Evolutionary conservation across 2,797 vertebrate genomes (phyloP), one percentile per base, ranked within the genome.

Genomic region (Acipenser transmontanus): DNA sequence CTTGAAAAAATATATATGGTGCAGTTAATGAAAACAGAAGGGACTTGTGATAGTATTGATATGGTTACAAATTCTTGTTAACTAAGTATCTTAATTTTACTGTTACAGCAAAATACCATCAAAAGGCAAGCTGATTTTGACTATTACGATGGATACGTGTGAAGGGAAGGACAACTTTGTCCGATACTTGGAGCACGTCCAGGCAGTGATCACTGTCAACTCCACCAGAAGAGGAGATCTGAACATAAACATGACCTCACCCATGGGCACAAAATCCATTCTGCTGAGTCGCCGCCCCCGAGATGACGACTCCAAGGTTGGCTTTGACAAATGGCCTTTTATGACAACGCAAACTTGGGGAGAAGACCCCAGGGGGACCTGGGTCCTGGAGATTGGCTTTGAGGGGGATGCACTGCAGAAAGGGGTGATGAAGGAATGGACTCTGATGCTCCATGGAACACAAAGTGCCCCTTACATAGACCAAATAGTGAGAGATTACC

Each of bases 331-430:
- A 76, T 99, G 97, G 97, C 97, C 97, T 80, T 99, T 98, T 86
- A 99, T 99, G 97, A 99, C 97, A 69, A 96, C 94, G 20, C 97
- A 99, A 81, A 95, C 95, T 5, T 99, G 97, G 97, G 97, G 97
- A n/a, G 97, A 99, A 84, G 97, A 99, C 61, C 96, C 97, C 17
- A 89, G 96, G 13, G 97, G 97, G 68, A 93, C 89, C 78, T 99
- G 97, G 97, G 85, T 89, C 68, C 87, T 99, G 64, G 97, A 99
- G 83, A 86, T 95, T 63, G 93, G 95, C 50, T 99, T 99, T 81
- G 85, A 88, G 0, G 92, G 94, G 7, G 87, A 88, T 0, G 69
- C 87, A 57, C 87, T 90, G 0, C 94, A 98, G 82, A 91, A 79
- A 1, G 97, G 97, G 0, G 76, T 93, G 77, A 88, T 99, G 70